A percentile compares a stretch with the other conserved stretches of the same genome.
Evolutionary conservation across 2,888 invertebrate genomes (phyloP).

Genomic region (Aspidiotus destructor): DNA sequence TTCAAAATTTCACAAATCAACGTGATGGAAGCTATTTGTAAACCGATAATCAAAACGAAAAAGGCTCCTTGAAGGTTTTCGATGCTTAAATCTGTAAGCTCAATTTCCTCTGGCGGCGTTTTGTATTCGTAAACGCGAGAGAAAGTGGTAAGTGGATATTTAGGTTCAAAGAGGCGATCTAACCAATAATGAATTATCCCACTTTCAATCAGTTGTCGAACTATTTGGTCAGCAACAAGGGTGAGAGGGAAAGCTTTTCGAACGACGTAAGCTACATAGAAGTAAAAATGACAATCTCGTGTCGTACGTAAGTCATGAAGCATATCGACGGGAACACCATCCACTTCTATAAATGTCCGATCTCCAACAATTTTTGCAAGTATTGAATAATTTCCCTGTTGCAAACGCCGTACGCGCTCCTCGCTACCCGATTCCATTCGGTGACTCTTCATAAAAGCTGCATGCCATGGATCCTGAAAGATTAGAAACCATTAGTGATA

Average conservation of each 20-base stretch:
- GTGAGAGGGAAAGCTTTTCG: constrained; percentile 30
- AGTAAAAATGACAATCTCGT: constrained; percentile 27
- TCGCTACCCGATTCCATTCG: constrained; percentile 12
- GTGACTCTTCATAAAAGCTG: constrained; percentile 30
- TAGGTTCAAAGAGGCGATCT: constrained; percentile 28
- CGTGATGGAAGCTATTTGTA: constrained; percentile 14
- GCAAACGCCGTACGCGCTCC: constrained; percentile 32
- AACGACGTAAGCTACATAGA: constrained; percentile 32
- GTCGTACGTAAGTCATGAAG: constrained; percentile 33
- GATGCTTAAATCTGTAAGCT: constrained; percentile 30
- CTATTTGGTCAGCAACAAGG: constrained; percentile 29
- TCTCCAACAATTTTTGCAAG: constrained; percentile 33
- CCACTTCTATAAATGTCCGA: constrained; percentile 35
- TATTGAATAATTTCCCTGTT: constrained; percentile 33
- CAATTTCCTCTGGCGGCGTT: constrained; percentile 12
- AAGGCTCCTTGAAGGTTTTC: constrained; percentile 32
- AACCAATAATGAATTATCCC: constrained; percentile 35
- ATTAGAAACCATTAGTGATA: no score
- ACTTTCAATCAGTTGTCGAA: constrained; percentile 33
- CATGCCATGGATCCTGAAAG: constrained; percentile 31
- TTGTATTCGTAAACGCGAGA: constrained; percentile 34
- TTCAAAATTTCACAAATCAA: constrained; percentile 28
- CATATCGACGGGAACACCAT: constrained; percentile 30
- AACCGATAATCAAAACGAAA: constrained; percentile 29
- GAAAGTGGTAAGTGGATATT: constrained; percentile 30